A percentile compares a stretch with the other conserved stretches of the same genome.
Conservation (phyloP, 1,140 invertebrate species). For the Charaxes varanes region DNA sequence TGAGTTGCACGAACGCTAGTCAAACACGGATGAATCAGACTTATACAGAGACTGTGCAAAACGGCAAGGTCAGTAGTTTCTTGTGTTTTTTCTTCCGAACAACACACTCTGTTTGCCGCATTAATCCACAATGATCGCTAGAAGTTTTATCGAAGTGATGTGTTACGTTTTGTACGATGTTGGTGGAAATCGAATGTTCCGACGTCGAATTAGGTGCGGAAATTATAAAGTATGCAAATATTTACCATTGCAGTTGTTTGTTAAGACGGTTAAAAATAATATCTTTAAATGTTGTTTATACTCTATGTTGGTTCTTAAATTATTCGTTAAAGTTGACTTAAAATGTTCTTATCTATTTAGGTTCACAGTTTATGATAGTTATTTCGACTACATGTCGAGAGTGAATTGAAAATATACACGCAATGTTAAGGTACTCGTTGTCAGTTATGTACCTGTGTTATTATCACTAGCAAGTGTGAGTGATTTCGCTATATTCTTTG, state of each 20-base stretch:
- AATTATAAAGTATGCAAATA: conserved; percentile 24
- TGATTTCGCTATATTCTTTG: conserved; percentile 24
- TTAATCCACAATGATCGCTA: conserved; percentile 25
- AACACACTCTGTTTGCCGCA: conserved; percentile 23
- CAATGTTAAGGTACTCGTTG: no score
- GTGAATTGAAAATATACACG: no score
- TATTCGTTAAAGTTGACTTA: no score
- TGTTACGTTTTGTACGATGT: conserved; percentile 36
- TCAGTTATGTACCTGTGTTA: no score
- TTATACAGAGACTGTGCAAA: conserved; percentile 12
- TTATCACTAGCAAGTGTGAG: conserved; percentile 22
- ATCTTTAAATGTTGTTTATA: no score
- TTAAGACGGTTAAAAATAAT: no score
- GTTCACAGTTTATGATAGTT: no score
- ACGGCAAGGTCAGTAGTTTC: conserved; percentile 39
- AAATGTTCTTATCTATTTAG: no score
- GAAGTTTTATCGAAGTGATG: conserved; percentile 35
- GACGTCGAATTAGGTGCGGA: conserved; percentile 16
- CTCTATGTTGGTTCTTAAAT: no score
- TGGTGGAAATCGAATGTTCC: conserved; percentile 23
- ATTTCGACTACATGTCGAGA: no score
- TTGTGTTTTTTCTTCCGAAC: conserved; percentile 18
- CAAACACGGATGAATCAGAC: conserved; percentile 43
- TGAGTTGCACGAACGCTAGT: conserved; percentile 14
- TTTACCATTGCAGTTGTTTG: conserved; percentile 5